A percentile compares a stretch with the other conserved stretches of the same genome.
These are phyloP conservation scores for Camelus dromedarius DNA, from an alignment of 2,113 vertebrate genomes.

Conservation along the genomic window DNA sequence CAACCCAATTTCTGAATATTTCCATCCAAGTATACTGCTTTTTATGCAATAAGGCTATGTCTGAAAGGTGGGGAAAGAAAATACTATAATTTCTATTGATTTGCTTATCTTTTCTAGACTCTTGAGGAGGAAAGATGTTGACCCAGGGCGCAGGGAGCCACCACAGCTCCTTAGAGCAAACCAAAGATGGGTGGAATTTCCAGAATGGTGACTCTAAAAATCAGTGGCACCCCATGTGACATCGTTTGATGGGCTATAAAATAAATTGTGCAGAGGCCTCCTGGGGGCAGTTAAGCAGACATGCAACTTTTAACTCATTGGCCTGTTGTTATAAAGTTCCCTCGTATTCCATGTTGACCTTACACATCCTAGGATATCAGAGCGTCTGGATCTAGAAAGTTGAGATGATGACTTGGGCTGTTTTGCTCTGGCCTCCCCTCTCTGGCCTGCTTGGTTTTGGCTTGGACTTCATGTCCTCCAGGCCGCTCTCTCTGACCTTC, in stretches of 20 bases:
- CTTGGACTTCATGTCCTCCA: background rate
- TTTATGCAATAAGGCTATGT: background rate
- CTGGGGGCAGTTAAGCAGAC: background rate
- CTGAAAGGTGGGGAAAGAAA: background rate
- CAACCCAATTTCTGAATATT: background rate
- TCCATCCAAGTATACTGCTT: background rate
- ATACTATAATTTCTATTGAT: background rate
- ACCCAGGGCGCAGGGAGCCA: background rate
- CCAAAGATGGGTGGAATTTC: background rate
- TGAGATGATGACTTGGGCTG: background rate
- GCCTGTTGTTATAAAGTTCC: background rate
- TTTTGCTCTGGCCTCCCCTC: background rate
- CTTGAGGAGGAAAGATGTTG: background rate
- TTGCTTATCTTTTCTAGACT: background rate
- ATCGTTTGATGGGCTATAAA: no score
- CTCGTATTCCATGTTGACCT: background rate
- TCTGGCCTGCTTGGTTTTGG: background rate
- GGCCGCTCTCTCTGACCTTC: background rate
- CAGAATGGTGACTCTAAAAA: background rate
- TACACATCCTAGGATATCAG: background rate
- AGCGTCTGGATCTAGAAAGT: background rate
- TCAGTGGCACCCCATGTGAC: background rate
- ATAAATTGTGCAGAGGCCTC: background rate
- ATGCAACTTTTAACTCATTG: background rate
- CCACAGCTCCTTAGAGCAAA: background rate